Conservation (phyloP, 2,113 vertebrate genomes). For the Erythrocebus patas region DNA sequence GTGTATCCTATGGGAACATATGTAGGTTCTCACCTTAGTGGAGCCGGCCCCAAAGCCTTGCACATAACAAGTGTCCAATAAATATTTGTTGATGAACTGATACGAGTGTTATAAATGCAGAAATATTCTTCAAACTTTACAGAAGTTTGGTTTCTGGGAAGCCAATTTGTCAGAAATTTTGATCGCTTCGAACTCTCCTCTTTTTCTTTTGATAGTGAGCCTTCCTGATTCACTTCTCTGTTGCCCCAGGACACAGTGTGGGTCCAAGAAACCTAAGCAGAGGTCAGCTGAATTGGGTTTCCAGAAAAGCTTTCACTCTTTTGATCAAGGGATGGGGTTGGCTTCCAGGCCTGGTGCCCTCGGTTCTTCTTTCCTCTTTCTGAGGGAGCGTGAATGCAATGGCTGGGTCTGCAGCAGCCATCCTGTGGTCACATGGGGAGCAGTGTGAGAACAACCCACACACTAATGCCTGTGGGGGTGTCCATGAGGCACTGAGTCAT, state of each 20-base stretch:
- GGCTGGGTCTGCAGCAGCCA: neutral
- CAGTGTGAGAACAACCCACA: neutral
- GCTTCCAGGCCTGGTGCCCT: neutral
- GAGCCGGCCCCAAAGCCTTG: accelerated
- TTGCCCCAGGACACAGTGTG: neutral
- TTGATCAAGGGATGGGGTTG: neutral
- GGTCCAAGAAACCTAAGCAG: neutral
- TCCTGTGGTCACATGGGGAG: neutral
- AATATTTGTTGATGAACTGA: too few relatives aligned
- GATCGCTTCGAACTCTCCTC: neutral
- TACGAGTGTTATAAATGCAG: accelerated
- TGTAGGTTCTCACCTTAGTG: neutral
- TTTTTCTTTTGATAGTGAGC: neutral
- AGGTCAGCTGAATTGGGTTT: neutral
- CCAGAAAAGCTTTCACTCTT: neutral
- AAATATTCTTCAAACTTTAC: neutral
- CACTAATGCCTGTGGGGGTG: neutral
- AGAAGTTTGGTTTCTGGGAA: neutral
- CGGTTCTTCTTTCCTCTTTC: neutral
- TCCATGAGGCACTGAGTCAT: accelerated
- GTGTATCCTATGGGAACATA: too few relatives aligned
- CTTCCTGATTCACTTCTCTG: neutral
- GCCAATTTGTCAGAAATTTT: neutral
- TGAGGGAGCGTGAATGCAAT: neutral
- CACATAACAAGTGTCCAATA: accelerated